Conservation (phyloP, 2,113 vertebrate species). For the Nycticebus coucang region DNA sequence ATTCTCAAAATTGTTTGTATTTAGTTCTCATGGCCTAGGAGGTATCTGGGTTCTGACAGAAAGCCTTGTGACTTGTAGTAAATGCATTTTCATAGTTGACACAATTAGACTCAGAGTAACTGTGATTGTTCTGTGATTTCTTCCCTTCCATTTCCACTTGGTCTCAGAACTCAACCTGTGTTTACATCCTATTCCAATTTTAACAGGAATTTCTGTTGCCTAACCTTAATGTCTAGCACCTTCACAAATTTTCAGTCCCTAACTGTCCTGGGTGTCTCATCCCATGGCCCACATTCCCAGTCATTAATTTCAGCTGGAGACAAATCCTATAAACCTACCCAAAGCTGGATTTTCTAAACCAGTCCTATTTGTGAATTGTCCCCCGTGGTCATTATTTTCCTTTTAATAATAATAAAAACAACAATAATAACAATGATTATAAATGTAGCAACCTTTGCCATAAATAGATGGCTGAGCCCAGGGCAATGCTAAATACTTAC, state of each 20-base stretch:
- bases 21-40: conserved; percentile 34
- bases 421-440: not conserved
- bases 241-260: not conserved
- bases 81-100: conserved; percentile 36
- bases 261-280: not conserved
- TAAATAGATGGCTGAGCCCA: not conserved
- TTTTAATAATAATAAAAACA: not conserved
- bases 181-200: not conserved
- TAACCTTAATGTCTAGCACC: not conserved
- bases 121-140: conserved; percentile 41
- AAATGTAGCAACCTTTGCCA: not conserved
- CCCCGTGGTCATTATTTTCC: not conserved
- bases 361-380: not conserved
- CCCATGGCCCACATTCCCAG: not conserved
- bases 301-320: not conserved
- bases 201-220: not conserved
- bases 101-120: not conserved
- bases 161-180: not conserved
- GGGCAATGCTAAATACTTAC: not conserved
- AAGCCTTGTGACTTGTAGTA: not conserved
- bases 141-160: not conserved
- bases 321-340: not conserved
- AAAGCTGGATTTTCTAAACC: not conserved
- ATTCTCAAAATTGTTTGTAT: conserved; percentile 51
- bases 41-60: conserved; percentile 1